These are phyloP conservation scores for Matsumurasca onukii DNA, from an alignment of 1,140 invertebrate species.

Conservation along the genomic window DNA sequence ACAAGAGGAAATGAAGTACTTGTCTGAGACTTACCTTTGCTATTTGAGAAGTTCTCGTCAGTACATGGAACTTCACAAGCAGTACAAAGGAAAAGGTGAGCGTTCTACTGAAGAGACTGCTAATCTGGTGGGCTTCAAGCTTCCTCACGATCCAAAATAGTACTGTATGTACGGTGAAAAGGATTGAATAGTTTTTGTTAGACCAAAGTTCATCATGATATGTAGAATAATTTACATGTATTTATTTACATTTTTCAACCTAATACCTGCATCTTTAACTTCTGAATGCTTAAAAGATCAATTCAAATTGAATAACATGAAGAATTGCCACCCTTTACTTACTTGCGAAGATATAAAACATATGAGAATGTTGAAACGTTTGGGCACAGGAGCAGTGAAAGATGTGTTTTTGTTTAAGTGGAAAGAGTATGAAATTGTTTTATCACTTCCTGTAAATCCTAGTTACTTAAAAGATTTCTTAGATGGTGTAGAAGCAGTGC, in stretches of 20 bases:
- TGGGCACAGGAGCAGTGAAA: constrained; percentile 50
- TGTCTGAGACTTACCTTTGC: constrained; percentile 71
- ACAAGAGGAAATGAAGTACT: constrained; percentile 68
- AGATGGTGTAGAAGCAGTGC: constrained; percentile 50
- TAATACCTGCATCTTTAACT: too few species aligned
- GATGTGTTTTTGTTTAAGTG: constrained; percentile 48
- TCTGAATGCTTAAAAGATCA: constrained; percentile 41
- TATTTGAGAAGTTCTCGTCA: constrained; percentile 67
- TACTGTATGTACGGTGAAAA: constrained; percentile 15
- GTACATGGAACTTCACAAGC: constrained; percentile 65
- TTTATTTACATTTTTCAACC: too few species aligned
- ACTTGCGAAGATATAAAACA: constrained; percentile 45
- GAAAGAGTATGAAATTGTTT: constrained; percentile 45
- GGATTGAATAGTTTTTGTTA: not conserved
- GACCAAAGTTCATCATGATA: not conserved
- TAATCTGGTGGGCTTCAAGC: constrained; percentile 78
- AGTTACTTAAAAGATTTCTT: constrained; percentile 51
- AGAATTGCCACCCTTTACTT: constrained; percentile 46
- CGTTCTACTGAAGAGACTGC: constrained; percentile 73
- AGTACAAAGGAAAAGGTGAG: constrained; percentile 76
- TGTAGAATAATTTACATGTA: too few species aligned
- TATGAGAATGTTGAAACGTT: constrained; percentile 41
- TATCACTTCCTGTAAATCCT: constrained; percentile 43
- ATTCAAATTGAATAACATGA: constrained; percentile 46
- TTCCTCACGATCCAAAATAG: constrained; percentile 77